Percentiles rank a stretch among this genome's conserved stretches.
These are phyloP conservation scores for Gryon sp. DNA, from an alignment of 1,140 invertebrate species.

Conservation along the genomic window DNA sequence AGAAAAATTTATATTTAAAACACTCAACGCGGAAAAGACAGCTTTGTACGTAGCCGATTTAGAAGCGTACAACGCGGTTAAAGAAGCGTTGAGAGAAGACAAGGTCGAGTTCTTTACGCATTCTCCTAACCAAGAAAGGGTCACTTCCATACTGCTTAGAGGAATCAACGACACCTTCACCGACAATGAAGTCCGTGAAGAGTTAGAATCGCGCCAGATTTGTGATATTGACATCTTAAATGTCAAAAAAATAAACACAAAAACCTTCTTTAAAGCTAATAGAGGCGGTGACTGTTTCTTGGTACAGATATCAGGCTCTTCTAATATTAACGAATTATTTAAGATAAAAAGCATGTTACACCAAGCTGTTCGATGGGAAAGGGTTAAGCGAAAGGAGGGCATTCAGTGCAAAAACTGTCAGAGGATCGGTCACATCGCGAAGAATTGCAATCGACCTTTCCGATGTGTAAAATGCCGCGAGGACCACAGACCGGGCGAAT, in stretches of 20 bases:
- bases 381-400: neutral
- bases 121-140: neutral
- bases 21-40: neutral
- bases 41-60: too few species aligned
- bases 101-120: neutral
- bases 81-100: too few species aligned
- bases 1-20: neutral
- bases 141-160: neutral
- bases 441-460: neutral
- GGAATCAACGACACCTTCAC: neutral
- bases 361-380: conserved; percentile 4
- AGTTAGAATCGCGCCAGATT: neutral
- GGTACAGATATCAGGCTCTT: conserved; percentile 1
- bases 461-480: conserved; percentile 14
- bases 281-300: neutral
- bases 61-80: too few species aligned
- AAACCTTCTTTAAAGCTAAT: conserved; percentile 5
- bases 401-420: conserved; percentile 19
- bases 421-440: conserved; percentile 3
- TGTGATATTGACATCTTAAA: neutral
- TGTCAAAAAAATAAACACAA: conserved; percentile 8
- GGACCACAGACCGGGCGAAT: neutral
- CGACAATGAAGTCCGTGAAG: neutral
- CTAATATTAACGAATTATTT: neutral
- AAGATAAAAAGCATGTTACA: neutral